Evolutionary conservation across 1,140 invertebrate species (phyloP), one percentile per base, ranked within the genome.

Genomic region (Sinonovacula constricta): DNA sequence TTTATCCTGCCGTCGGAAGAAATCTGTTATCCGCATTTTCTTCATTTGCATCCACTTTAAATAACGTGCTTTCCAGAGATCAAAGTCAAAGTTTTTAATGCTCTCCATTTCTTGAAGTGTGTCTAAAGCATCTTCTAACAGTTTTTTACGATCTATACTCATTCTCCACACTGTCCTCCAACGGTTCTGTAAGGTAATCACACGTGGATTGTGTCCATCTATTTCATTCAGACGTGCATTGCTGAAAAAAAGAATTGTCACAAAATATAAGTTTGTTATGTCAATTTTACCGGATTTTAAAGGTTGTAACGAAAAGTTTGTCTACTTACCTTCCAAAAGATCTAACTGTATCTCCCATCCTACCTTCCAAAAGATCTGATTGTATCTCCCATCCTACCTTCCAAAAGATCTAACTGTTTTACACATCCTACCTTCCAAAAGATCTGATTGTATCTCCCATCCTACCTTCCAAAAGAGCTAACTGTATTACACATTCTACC

Each of bases 1-100:
- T 90, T 98, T 97, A 91, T 99, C 98, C 94, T 99, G 98, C 91
- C 98, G 97, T 65, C 98, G 94, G 94, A 99, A 99, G 83, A 99
- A 93, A 92, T 99, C 99, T 68, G 97, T 99, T 60, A 99, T 93
- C 54, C 98, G 93, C 49, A 97, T 98, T 92, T 99, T 99, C 93
- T 99, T 99, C 92, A 98, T 95, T 89, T 99, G 98, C 95, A 99
- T 99, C 95, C 98, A 99, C 88, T 97, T 97, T 82, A 99, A 92
- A 94, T 99, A 99, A 94, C 97, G 81, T 45, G 84, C 78, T 83
- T 98, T 95, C 99, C 99, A 99, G 86, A 98, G 96, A 89, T 99
- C 98, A 96, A 99, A 99, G 85, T 97, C 98, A 93, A 99, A 99
- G 94, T 98, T 98, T 87, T 98, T 97, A 18, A 91, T 87, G 67